These are phyloP conservation scores for Hyphantria cunea DNA, from an alignment of 1,140 invertebrate genomes.

Conservation along the genomic window DNA sequence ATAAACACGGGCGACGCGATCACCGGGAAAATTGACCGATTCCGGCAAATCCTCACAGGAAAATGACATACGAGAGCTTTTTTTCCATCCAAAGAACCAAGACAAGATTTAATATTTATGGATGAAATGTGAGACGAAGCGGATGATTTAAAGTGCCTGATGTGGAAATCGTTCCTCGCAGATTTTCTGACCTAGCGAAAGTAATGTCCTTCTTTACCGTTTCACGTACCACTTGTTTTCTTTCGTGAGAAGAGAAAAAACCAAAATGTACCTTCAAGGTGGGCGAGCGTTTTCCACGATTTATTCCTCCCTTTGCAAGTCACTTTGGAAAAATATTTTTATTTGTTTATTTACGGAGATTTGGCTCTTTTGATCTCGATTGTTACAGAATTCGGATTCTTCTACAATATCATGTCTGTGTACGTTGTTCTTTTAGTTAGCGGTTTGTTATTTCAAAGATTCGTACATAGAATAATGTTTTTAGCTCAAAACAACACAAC, in stretches of 20 bases:
- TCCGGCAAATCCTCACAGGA: constrained; percentile 65
- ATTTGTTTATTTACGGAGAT: constrained; percentile 76
- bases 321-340: constrained; percentile 68
- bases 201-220: constrained; percentile 74
- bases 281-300: constrained; percentile 62
- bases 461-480: constrained; percentile 3
- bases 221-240: constrained; percentile 77
- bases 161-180: constrained; percentile 75
- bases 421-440: constrained; percentile 43
- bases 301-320: constrained; percentile 68
- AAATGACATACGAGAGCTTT: constrained; percentile 75
- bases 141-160: constrained; percentile 79
- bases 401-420: constrained; percentile 54
- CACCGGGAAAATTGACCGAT: constrained; percentile 77
- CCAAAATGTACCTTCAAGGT: constrained; percentile 64
- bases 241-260: constrained; percentile 64
- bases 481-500: neutral
- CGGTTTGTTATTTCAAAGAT: constrained; percentile 36
- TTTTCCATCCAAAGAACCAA: constrained; percentile 67
- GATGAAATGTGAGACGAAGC: constrained; percentile 77
- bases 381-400: constrained; percentile 63
- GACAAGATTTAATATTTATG: constrained; percentile 80
- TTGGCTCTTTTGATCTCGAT: constrained; percentile 73
- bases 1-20: constrained; percentile 69
- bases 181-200: constrained; percentile 78